Evolutionary conservation across 2,888 invertebrate genomes (phyloP), one percentile per base, ranked within the genome.

Genomic region (Empis stercorea): DNA sequence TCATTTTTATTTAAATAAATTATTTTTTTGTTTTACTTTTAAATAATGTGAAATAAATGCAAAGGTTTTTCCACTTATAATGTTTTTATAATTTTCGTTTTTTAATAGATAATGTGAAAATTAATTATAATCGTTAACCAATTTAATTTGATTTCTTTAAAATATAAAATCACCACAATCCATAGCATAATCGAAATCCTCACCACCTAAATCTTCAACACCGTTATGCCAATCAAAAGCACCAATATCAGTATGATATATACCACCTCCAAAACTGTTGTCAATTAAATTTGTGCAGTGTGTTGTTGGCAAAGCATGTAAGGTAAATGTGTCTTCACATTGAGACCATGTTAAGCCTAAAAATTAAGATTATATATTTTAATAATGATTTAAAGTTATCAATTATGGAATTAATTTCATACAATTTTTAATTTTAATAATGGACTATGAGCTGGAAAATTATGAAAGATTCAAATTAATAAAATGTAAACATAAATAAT

Each of bases 131-230:
- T n/a, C n/a, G n/a, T n/a, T n/a, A n/a, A n/a, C n/a, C n/a, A n/a
- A n/a, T n/a, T n/a, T n/a, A 27, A 20, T 20, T 20, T 27, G n/a
- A n/a, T 9, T 20, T 23, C 17, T 58, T 65, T 78, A 80, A 73
- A 80, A 79, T 73, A 79, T 79, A 60, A 80, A 80, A 58, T 80
- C 83, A 1, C 81, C 82, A 61, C 81, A 83, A 61, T 83, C 83
- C 52, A 81, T 76, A 39, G 81, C 79, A 51, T 78, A 75, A 62
- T 82, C 81, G 71, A 79, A 81, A 56, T 81, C 81, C 56, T 80
- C 79, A 44, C 70, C 70, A 10, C 70, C 70, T 13, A 69, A 51
- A 54, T 70, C 70, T 48, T 70, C 70, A 13, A 70, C 65, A 2
- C 75, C 73, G 1, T 74, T 61, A 52, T 69, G 68, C 46, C 67